Base-by-base conservation (phyloP, 2,888 invertebrate genomes). In the Coremacera marginata region DNA sequence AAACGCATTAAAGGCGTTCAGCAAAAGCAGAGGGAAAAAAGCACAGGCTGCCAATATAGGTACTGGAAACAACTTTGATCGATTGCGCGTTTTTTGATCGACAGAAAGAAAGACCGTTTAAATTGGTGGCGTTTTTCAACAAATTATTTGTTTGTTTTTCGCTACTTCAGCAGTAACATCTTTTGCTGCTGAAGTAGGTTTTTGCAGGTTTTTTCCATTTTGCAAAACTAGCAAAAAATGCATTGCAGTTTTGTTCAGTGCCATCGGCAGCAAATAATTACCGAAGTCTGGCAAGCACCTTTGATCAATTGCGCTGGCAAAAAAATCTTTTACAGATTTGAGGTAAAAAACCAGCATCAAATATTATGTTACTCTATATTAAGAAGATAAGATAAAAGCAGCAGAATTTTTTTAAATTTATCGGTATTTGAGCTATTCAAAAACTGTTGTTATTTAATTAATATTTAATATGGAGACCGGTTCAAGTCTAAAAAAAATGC, bases 121-220 rank as follows among this genome's bases (percentile, higher is more conserved):
- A 77, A 67, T 77, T 77, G 72, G 72, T 72, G 77, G 57, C 72
- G 72, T 67, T 72, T 27, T 72, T 72, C 51, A 67, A 27, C 55
- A 16, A 31, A 25, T n/a, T 27, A 3, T 73, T 62, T 60, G 22
- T 73, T 25, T 49, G 5, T 60, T 73, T 62, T 63, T 27, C 25
- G 44, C 27, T 25, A 16, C 19, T 34, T 65, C 22, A n/a, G 67
- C 52, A 27, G 31, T 16, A 44, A n/a, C 65, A 37, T 31, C 31
- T n/a, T 65, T n/a, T n/a, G n/a, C n/a, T n/a, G n/a, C n/a, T n/a
- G n/a, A n/a, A n/a, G n/a, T n/a, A n/a, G n/a, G n/a, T n/a, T n/a
- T n/a, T n/a, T n/a, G n/a, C n/a, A n/a, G n/a, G n/a, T 60, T 60
- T 19, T 65, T 37, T 19, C 65, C 5, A n/a, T n/a, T 34, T 27